Evolutionary conservation across 2,888 invertebrate species (phyloP).

Genomic region (Stenichneumon culpator): DNA sequence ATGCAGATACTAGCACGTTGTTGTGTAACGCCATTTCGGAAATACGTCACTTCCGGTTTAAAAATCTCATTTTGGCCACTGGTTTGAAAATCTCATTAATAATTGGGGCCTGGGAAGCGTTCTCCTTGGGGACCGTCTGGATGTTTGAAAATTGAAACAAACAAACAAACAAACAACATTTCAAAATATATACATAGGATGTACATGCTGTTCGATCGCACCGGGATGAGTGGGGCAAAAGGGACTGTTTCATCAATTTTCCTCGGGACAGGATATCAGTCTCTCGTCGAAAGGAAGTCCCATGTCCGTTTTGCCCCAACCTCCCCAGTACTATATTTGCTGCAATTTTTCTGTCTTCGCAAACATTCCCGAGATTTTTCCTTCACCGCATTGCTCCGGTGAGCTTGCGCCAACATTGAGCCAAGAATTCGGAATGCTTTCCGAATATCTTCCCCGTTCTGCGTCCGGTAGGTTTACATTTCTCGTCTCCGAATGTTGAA

Average conservation of each 20-base stretch:
- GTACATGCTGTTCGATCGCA: no score
- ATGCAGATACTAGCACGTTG: neutral
- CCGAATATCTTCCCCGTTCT: conserved; percentile 12
- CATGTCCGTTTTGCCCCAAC: neutral
- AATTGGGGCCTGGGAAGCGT: no score
- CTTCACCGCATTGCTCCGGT: neutral
- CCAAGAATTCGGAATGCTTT: conserved; percentile 38
- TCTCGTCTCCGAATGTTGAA: conserved; percentile 1
- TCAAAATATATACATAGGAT: no score
- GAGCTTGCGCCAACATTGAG: neutral
- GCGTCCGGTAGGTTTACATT: conserved; percentile 1
- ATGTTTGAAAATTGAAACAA: no score
- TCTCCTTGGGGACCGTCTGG: no score
- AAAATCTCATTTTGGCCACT: no score
- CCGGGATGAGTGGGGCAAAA: no score
- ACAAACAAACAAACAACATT: no score
- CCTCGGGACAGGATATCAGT: neutral
- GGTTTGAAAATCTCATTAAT: no score
- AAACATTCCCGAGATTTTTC: conserved; percentile 30
- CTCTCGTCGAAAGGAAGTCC: neutral
- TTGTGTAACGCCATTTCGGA: neutral
- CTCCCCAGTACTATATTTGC: neutral
- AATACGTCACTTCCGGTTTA: no score
- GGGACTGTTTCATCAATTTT: no score
- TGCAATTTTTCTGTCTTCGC: conserved; percentile 8